These are phyloP conservation scores for Xyliphius kryptos DNA, from an alignment of 2,113 vertebrate genomes.

Conservation along the genomic window DNA sequence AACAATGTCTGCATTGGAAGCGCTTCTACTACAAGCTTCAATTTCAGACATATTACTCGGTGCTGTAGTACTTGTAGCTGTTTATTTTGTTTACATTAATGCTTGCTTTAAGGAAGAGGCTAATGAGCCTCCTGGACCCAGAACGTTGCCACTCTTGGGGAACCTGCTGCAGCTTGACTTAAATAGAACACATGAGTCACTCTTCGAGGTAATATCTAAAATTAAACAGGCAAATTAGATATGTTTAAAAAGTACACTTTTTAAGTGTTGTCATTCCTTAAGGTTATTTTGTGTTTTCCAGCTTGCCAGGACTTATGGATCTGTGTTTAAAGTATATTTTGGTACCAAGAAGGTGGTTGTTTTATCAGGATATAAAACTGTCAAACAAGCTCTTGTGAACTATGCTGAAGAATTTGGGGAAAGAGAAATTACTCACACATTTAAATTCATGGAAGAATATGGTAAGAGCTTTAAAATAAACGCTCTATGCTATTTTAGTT, in stretches of 20 bases:
- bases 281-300: not conserved
- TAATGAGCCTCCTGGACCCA: no score
- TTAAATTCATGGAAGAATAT: not conserved
- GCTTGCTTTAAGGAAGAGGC: no score
- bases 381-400: conserved; percentile 24
- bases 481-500: no score
- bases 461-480: conserved; percentile 1
- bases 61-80: no score
- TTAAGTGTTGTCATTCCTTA: not conserved
- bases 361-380: conserved; percentile 8
- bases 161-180: no score
- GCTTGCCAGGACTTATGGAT: conserved; percentile 7
- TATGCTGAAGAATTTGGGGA: conserved; percentile 14
- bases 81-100: no score
- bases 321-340: conserved; percentile 12
- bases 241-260: no score
- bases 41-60: no score
- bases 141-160: no score
- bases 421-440: not conserved
- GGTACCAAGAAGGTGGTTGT: conserved; percentile 1
- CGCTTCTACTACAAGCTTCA: no score
- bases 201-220: not conserved
- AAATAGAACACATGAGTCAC: no score
- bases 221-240: not conserved
- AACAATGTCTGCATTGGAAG: no score